These are phyloP conservation scores for Philantomba maxwellii DNA, from an alignment of 2,113 vertebrate species.

Conservation along the genomic window DNA sequence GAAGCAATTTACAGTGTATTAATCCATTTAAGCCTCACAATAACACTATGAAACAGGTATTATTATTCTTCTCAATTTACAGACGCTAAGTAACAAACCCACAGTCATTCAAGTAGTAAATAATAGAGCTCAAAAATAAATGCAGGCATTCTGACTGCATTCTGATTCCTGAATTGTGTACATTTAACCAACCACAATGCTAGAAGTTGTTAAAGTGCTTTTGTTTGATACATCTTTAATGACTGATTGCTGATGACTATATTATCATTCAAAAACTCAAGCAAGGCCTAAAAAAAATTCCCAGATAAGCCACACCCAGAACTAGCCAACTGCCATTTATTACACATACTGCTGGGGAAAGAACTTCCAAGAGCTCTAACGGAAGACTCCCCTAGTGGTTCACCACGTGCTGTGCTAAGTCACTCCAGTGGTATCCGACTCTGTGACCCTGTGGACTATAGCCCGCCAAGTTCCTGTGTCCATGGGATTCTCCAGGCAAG, in stretches of 20 bases:
- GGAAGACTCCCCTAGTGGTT: background rate
- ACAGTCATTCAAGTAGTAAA: background rate
- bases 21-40: background rate
- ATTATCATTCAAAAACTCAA: background rate
- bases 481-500: background rate
- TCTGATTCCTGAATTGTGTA: background rate
- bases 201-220: background rate
- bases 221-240: background rate
- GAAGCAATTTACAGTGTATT: background rate
- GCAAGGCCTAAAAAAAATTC: background rate
- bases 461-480: background rate
- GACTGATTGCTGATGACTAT: background rate
- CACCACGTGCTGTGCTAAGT: background rate
- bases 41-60: background rate
- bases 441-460: background rate
- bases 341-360: background rate
- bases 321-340: background rate
- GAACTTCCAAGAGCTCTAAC: background rate
- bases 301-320: background rate
- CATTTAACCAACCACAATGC: background rate
- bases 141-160: background rate
- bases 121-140: conserved; percentile 1
- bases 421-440: background rate
- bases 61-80: background rate
- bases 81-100: background rate